phyloP scores from a whole-genome alignment of 2,797 vertebrate genomes.

The Anabas testudineus region DNA sequence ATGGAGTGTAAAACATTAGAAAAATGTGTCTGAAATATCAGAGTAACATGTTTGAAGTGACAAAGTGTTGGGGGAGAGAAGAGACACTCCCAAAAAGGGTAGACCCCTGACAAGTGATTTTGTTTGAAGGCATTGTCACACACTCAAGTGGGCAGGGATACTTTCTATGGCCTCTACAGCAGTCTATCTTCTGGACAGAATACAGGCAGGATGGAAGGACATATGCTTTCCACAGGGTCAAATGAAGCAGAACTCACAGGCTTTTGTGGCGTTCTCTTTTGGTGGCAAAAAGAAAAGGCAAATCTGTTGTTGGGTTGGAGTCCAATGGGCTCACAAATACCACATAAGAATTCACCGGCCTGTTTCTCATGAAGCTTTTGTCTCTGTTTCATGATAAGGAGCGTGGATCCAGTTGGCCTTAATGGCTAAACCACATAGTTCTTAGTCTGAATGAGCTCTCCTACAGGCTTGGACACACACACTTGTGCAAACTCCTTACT shows the following conservation, averaged over 20 bases:
- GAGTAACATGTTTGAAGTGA: constrained; percentile 89
- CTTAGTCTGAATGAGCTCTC: constrained; percentile 72
- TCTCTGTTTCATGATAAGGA: constrained; percentile 61
- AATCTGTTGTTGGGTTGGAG: constrained; percentile 77
- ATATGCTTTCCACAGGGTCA: constrained; percentile 93
- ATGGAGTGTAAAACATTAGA: constrained; percentile 98
- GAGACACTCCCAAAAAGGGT: constrained; percentile 88
- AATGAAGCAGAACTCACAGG: constrained; percentile 90
- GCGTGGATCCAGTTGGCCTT: constrained; percentile 68
- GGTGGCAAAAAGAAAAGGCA: constrained; percentile 75
- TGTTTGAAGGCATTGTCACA: constrained; percentile 89
- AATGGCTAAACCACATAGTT: constrained; percentile 79
- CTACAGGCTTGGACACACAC: constrained; percentile 45
- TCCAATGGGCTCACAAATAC: constrained; percentile 74
- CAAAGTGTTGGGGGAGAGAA: constrained; percentile 74
- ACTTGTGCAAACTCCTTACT: constrained; percentile 48
- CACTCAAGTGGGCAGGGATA: constrained; percentile 78
- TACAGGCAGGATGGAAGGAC: constrained; percentile 90
- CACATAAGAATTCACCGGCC: constrained; percentile 73
- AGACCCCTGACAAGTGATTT: constrained; percentile 90
- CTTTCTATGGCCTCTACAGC: constrained; percentile 87
- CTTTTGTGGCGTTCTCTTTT: constrained; percentile 89
- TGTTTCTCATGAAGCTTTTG: constrained; percentile 54
- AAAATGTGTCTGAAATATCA: constrained; percentile 91
- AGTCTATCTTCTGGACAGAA: constrained; percentile 88